Evolutionary conservation across 2,113 vertebrate genomes (phyloP).

Genomic region (Mola mola): DNA sequence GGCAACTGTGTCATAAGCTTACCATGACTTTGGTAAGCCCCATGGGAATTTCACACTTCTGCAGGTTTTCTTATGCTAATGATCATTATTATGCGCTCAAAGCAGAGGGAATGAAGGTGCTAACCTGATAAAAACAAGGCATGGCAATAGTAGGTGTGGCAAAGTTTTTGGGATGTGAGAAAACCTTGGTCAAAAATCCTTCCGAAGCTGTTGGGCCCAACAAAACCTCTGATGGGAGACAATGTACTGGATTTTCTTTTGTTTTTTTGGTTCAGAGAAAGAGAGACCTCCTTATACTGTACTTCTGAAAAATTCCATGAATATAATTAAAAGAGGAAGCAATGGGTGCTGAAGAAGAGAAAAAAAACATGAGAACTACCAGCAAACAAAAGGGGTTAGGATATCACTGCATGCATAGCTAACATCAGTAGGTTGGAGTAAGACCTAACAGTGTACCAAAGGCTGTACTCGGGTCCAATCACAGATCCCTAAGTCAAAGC

Average conservation of each 20-base stretch:
- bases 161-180: conserved; percentile 89
- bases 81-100: not conserved
- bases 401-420: conserved; percentile 86
- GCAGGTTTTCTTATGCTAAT: not conserved
- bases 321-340: conserved; percentile 69
- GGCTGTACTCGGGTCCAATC: conserved; percentile 73
- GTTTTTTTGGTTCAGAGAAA: conserved; percentile 19
- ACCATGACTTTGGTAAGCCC: not conserved
- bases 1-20: conserved; percentile 25
- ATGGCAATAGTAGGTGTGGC: conserved; percentile 95
- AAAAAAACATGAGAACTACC: conserved; percentile 78
- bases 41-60: not conserved
- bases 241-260: conserved; percentile 64
- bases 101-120: conserved; percentile 43
- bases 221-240: conserved; percentile 87
- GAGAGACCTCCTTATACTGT: conserved; percentile 62
- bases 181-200: conserved; percentile 99
- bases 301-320: conserved; percentile 57
- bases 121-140: conserved; percentile 81
- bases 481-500: conserved; percentile 87
- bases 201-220: conserved; percentile 91
- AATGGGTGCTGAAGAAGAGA: conserved; percentile 80
- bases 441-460: conserved; percentile 57
- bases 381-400: conserved; percentile 87
- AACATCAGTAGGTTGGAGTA: conserved; percentile 70